Base-by-base conservation (phyloP, 1,140 invertebrate species). In the Diorhabda sublineata region DNA sequence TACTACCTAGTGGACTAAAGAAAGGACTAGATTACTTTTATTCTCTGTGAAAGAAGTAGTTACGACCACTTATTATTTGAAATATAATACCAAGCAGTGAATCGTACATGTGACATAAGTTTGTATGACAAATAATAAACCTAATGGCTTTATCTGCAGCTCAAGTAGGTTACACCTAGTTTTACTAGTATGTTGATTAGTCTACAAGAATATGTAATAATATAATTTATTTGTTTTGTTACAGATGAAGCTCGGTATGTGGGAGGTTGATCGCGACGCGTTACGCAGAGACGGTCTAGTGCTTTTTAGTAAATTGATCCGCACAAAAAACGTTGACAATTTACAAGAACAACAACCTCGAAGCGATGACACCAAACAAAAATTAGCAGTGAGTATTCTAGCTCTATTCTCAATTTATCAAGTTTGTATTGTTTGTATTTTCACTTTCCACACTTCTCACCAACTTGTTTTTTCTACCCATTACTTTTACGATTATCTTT, bases 281-380 rank as follows among this genome's bases (percentile, higher is more conserved):
- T 74, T 85, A 65, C 80, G 81, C 43, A 78, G 83, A 58, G 82
- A 85, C 65, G 86, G 89, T 67, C 83, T 91, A 72, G 85, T 89
- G 71, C 82, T 93, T 70, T 88, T 91, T 75, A 87, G 88, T 69
- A 92, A 91, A 82, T 83, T 92, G 67, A 91, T 92, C 79, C 86
- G 91, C 64, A 93, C 91, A 60, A 92, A 92, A 82, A 90, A 92
- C 82, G 84, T 90, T 4, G 88, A 89, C 4, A 80, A 82, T 58
- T 81, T 90, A 62, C 88, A 90, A 70, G 89, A 87, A 77, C 83
- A 86, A 68, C 81, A 83, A 77, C 77, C 80, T 79, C 67, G 82
- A 80, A 68, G 81, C 72, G 82, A 83, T 72, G 85, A 87, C 70
- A 84, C 85, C 70, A 89, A 89, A 82, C 86, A 87, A 74, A 90